These are phyloP conservation scores for Rallus limicola DNA, from an alignment of 2,113 vertebrate genomes.

Conservation along the genomic window DNA sequence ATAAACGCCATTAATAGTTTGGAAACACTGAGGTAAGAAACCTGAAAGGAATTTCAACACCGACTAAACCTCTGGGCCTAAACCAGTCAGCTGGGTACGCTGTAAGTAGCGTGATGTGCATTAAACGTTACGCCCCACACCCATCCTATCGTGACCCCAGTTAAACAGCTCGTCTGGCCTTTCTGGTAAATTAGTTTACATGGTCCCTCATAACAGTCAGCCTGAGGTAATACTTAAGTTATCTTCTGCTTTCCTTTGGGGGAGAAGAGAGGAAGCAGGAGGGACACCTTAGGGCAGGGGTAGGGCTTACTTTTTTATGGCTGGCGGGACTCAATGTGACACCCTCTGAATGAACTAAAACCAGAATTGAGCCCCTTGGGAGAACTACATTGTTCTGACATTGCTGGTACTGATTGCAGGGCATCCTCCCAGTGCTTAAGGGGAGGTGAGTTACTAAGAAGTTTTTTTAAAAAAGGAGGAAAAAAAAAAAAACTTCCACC, in stretches of 20 bases:
- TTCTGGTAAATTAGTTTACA: not conserved
- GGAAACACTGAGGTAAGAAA: not conserved
- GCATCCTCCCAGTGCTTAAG: no score
- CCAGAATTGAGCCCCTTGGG: not conserved
- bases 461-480: not conserved
- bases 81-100: not conserved
- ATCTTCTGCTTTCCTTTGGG: not conserved
- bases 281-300: not conserved
- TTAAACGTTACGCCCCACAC: not conserved
- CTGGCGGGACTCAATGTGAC: not conserved
- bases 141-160: not conserved
- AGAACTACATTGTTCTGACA: not conserved
- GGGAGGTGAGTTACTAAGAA: not conserved
- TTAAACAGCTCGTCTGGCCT: not conserved
- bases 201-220: not conserved
- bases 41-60: not conserved
- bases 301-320: not conserved
- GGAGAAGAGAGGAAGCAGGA: not conserved
- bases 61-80: not conserved
- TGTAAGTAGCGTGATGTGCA: not conserved
- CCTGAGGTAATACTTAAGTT: not conserved
- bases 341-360: not conserved
- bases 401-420: not conserved
- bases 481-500: not conserved
- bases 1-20: not conserved